Percentiles rank a stretch among this genome's conserved stretches.
Evolutionary conservation across 2,797 vertebrate species (phyloP).

Genomic region (Setipinna tenuifilis): DNA sequence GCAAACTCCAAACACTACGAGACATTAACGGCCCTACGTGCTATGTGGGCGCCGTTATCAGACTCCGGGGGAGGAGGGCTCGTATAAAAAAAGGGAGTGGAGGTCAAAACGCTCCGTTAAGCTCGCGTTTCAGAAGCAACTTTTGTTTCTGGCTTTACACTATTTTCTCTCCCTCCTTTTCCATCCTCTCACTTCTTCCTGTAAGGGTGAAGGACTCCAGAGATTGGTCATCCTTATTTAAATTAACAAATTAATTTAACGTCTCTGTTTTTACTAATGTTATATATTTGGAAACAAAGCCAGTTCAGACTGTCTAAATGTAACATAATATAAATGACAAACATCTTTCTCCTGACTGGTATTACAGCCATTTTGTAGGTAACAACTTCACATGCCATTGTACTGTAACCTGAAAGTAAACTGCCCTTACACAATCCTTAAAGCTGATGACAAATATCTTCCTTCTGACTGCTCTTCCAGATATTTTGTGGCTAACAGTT

Average conservation of each 20-base stretch:
- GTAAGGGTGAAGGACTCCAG: not conserved
- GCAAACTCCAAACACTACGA: not conserved
- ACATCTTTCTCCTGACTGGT: not conserved
- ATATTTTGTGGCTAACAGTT: too few species aligned
- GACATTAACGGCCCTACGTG: not conserved
- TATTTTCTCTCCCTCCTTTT: not conserved
- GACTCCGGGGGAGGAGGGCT: not conserved
- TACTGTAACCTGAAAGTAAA: not conserved
- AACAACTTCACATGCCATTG: not conserved
- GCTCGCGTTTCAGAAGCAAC: not conserved
- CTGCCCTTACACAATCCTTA: too few species aligned
- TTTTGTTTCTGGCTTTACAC: not conserved
- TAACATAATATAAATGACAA: not conserved
- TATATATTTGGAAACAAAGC: not conserved
- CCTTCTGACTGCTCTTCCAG: too few species aligned
- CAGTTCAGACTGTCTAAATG: not conserved
- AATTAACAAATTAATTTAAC: not conserved
- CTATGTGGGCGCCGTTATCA: not conserved
- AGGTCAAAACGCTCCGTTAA: constrained; percentile 4
- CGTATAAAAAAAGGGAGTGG: not conserved
- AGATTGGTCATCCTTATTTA: not conserved
- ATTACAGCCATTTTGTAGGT: not conserved
- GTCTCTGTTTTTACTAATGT: not conserved
- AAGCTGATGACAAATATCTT: too few species aligned
- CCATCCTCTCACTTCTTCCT: not conserved